Evolutionary conservation across 2,888 invertebrate genomes (phyloP).

Genomic region (Hydropsyche betteni): DNA sequence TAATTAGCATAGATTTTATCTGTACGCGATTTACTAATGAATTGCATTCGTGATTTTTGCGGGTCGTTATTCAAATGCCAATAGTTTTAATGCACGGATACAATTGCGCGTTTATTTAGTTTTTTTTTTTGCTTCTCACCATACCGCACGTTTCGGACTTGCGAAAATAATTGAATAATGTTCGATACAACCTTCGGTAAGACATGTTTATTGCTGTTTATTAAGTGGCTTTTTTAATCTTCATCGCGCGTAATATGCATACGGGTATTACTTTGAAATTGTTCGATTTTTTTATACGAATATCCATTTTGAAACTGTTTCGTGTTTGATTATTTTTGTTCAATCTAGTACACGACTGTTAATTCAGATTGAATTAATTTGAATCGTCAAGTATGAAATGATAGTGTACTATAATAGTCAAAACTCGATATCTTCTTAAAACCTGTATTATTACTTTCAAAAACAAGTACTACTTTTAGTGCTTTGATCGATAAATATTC

Average conservation of each 20-base stretch:
- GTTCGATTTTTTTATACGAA: too few relatives aligned
- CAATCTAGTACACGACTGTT: too few relatives aligned
- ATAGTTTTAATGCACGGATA: neutral
- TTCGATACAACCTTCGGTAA: conserved; percentile 48
- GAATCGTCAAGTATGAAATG: too few relatives aligned
- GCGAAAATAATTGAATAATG: conserved; percentile 50
- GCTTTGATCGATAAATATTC: too few relatives aligned
- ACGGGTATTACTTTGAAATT: too few relatives aligned
- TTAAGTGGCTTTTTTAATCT: neutral
- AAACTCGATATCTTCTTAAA: too few relatives aligned
- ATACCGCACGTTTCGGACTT: conserved; percentile 38
- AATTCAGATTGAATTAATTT: too few relatives aligned
- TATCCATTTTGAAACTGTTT: too few relatives aligned
- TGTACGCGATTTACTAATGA: conserved; percentile 4
- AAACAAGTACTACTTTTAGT: too few relatives aligned
- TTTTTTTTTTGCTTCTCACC: neutral
- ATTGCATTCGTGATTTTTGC: conserved; percentile 3
- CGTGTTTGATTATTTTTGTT: too few relatives aligned
- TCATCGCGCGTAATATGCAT: conserved; percentile 30
- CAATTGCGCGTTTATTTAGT: neutral
- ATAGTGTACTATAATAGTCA: too few relatives aligned
- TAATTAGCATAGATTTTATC: conserved; percentile 14
- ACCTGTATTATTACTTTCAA: too few relatives aligned
- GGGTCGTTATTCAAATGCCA: conserved; percentile 3
- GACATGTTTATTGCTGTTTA: conserved; percentile 49